phyloP scores from a whole-genome alignment of 2,113 vertebrate genomes.

The Chlorodrepanis virens region DNA sequence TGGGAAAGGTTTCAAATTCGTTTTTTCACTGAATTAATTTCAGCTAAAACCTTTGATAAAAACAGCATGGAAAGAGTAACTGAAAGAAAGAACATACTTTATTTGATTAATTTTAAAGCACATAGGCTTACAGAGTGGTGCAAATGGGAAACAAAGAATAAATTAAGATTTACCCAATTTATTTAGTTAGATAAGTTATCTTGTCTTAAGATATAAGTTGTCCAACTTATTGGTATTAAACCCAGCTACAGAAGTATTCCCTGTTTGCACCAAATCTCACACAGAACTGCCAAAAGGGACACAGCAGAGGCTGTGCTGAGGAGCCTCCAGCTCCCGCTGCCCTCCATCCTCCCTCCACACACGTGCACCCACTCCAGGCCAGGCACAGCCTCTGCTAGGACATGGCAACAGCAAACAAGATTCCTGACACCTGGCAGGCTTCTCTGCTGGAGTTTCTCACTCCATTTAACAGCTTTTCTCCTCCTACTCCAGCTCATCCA shows the following conservation, averaged over 20 bases:
- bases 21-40: background rate
- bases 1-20: background rate
- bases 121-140: accelerated
- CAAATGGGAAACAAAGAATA: background rate
- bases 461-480: background rate
- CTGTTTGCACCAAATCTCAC: background rate
- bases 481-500: background rate
- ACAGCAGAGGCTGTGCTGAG: background rate
- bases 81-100: background rate
- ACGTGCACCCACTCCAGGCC: background rate
- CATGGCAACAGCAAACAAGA: background rate
- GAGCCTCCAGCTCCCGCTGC: accelerated
- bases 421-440: background rate
- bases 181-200: background rate
- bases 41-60: background rate
- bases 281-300: background rate
- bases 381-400: background rate
- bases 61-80: background rate
- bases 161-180: background rate
- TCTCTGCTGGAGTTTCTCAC: background rate
- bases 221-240: background rate
- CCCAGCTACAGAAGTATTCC: background rate
- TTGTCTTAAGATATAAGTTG: background rate
- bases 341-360: background rate
- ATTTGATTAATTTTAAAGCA: background rate